phyloP scores from a whole-genome alignment of 2,797 vertebrate species.

The Euphonia xanthogaster region DNA sequence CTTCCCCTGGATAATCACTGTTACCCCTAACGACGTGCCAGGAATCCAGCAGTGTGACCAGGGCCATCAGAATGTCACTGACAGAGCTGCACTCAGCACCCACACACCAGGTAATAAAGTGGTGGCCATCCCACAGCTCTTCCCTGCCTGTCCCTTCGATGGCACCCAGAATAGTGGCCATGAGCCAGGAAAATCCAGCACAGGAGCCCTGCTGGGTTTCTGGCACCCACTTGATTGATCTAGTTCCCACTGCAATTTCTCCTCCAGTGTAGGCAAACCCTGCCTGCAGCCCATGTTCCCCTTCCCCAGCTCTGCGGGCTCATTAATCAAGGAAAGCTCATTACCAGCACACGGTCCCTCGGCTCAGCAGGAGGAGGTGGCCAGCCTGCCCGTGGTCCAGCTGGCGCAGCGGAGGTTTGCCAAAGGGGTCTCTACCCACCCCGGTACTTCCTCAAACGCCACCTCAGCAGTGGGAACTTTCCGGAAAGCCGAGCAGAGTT shows the following conservation, averaged over 20 bases:
- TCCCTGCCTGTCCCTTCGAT: background rate
- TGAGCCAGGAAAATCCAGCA: background rate
- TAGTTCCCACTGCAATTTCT: background rate
- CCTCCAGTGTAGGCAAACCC: background rate
- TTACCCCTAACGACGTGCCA: accelerated
- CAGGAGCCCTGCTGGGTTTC: background rate
- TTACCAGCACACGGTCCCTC: background rate
- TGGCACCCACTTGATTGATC: background rate
- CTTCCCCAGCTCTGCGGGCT: background rate
- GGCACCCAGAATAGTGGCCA: background rate
- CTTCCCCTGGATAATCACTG: background rate
- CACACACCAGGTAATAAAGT: background rate
- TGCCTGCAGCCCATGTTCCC: background rate
- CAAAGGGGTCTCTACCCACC: background rate
- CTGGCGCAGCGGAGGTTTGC: background rate
- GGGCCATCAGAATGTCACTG: background rate
- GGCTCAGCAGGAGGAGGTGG: background rate
- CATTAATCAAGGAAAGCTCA: background rate
- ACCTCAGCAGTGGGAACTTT: background rate
- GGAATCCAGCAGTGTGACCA: background rate
- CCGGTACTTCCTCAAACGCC: background rate
- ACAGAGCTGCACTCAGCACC: background rate
- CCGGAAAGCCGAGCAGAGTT: background rate
- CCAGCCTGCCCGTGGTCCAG: background rate
- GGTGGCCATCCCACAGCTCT: background rate